A percentile compares a stretch with the other conserved stretches of the same genome.
These are phyloP conservation scores for Arenaria interpres DNA, from an alignment of 2,113 vertebrate species.

Conservation along the genomic window DNA sequence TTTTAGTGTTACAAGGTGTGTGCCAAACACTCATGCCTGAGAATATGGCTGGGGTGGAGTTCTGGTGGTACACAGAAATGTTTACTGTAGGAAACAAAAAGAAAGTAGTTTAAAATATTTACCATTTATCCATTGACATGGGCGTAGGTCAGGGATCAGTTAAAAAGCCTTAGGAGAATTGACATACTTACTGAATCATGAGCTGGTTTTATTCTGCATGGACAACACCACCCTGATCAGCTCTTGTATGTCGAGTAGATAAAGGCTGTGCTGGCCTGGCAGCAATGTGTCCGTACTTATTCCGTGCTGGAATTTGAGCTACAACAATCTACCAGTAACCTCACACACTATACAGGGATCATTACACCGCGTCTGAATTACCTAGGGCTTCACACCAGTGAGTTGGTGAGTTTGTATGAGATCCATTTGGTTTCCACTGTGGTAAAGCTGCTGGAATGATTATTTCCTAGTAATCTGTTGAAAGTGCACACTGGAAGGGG, in stretches of 20 bases:
- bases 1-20: background rate
- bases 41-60: background rate
- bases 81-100: background rate
- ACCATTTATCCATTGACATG: background rate
- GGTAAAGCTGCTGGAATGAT: background rate
- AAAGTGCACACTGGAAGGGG: background rate
- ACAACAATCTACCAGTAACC: background rate
- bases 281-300: background rate
- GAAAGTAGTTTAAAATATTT: background rate
- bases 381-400: background rate
- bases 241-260: background rate
- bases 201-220: background rate
- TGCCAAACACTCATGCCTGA: background rate
- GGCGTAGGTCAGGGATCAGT: background rate
- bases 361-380: background rate
- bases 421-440: background rate
- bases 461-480: background rate
- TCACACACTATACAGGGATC: background rate
- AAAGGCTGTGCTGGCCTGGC: background rate
- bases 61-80: background rate
- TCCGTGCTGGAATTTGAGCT: background rate
- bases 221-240: background rate
- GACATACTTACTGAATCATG: background rate
- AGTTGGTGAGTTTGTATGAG: background rate
- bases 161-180: background rate